These are phyloP conservation scores for Morus bassanus DNA, from an alignment of 2,797 vertebrate species.

Conservation along the genomic window DNA sequence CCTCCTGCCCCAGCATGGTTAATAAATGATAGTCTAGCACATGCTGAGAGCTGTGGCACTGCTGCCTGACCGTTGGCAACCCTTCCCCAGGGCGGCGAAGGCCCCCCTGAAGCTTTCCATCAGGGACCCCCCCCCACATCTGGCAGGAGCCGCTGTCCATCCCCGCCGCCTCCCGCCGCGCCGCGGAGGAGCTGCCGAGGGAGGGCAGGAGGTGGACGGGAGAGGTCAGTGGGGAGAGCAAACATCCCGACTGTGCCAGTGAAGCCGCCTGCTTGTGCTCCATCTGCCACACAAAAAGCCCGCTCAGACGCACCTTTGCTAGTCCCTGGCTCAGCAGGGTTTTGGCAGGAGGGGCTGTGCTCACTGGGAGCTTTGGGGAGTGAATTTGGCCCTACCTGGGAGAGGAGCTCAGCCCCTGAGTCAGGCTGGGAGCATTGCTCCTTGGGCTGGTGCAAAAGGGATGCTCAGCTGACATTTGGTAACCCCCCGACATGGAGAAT, in stretches of 20 bases:
- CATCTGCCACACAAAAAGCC: neutral
- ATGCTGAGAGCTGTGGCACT: fast-evolving
- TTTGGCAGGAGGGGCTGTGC: neutral
- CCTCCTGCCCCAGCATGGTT: neutral
- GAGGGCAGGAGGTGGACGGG: neutral
- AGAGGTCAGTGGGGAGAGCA: neutral
- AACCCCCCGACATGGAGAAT: fast-evolving
- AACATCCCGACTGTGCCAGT: neutral
- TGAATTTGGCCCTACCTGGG: neutral
- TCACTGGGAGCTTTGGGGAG: fast-evolving
- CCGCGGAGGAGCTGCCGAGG: neutral
- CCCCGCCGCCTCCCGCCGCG: fast-evolving
- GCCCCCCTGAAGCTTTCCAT: neutral
- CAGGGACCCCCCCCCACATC: neutral
- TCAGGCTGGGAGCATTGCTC: neutral
- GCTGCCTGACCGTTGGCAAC: fast-evolving
- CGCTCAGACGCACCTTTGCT: fast-evolving
- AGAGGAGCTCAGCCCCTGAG: neutral
- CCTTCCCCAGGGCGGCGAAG: neutral
- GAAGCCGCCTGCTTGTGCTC: neutral
- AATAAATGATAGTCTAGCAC: neutral
- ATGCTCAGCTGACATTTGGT: neutral
- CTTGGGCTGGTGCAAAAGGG: neutral
- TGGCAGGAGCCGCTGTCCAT: neutral
- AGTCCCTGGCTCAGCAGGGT: neutral